Conservation (phyloP, 2,113 vertebrate genomes). For the Hyaena hyaena region DNA sequence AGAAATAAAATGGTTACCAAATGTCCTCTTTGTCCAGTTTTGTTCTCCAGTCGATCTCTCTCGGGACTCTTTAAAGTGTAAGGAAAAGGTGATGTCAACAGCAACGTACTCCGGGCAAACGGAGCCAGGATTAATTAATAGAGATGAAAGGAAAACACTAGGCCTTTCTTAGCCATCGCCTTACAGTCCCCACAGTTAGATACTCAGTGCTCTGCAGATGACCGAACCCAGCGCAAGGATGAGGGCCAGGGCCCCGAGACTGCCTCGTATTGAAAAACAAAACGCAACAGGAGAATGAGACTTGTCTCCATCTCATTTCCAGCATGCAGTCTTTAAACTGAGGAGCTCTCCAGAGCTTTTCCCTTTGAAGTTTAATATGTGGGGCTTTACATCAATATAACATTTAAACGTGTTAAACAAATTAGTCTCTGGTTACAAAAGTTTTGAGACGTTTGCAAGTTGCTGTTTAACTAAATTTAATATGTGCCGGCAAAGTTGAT, state of each 20-base stretch:
- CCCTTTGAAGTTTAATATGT: constrained; percentile 91
- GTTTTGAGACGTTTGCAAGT: constrained; percentile 90
- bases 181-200: constrained; percentile 79
- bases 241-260: constrained; percentile 76
- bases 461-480: constrained; percentile 89
- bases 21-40: constrained; percentile 91
- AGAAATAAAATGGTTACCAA: constrained; percentile 94
- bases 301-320: constrained; percentile 82
- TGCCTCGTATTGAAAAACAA: constrained; percentile 82
- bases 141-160: constrained; percentile 90
- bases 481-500: constrained; percentile 86
- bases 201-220: constrained; percentile 83
- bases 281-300: constrained; percentile 80
- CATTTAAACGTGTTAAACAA: constrained; percentile 90
- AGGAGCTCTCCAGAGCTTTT: constrained; percentile 88
- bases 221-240: constrained; percentile 76
- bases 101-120: constrained; percentile 86
- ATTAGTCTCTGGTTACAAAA: constrained; percentile 92
- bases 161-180: constrained; percentile 85
- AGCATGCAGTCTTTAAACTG: constrained; percentile 85
- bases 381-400: constrained; percentile 87
- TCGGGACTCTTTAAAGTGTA: constrained; percentile 91
- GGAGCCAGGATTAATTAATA: constrained; percentile 91
- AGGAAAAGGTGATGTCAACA: constrained; percentile 92
- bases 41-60: constrained; percentile 88